A percentile compares a stretch with the other conserved stretches of the same genome.
Evolutionary conservation across 2,113 vertebrate species (phyloP).

Genomic region (Sturnira hondurensis): DNA sequence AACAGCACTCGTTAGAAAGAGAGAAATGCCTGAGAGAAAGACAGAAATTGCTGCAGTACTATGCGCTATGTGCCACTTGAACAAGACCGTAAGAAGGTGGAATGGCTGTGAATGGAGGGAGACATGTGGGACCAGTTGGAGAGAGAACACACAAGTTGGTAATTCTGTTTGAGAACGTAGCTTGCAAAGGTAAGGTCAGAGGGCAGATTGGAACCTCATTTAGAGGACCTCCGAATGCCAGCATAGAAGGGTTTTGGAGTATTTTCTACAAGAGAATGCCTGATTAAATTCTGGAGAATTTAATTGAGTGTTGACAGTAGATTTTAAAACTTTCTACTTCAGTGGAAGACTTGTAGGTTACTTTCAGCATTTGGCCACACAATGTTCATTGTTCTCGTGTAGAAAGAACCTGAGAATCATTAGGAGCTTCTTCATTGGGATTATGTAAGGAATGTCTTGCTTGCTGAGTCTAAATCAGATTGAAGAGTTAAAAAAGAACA

Average conservation of each 20-base stretch:
- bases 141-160: not conserved
- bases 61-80: not conserved
- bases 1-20: not conserved
- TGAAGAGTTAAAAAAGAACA: conserved; percentile 70
- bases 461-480: conserved; percentile 53
- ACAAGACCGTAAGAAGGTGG: not conserved
- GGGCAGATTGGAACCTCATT: not conserved
- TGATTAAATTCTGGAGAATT: not conserved
- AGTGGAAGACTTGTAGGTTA: conserved; percentile 25
- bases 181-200: no score
- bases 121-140: not conserved
- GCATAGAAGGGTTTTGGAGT: not conserved
- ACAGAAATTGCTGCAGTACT: not conserved
- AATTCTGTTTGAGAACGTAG: not conserved
- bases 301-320: conserved; percentile 1
- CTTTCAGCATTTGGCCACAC: conserved; percentile 55
- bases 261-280: not conserved
- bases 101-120: not conserved
- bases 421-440: conserved; percentile 26
- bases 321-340: conserved; percentile 47
- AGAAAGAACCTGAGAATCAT: conserved; percentile 56
- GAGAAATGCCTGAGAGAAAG: not conserved
- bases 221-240: not conserved
- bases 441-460: conserved; percentile 64
- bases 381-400: conserved; percentile 54